phyloP scores from a whole-genome alignment of 1,140 invertebrate species.

The Sitophilus oryzae region DNA sequence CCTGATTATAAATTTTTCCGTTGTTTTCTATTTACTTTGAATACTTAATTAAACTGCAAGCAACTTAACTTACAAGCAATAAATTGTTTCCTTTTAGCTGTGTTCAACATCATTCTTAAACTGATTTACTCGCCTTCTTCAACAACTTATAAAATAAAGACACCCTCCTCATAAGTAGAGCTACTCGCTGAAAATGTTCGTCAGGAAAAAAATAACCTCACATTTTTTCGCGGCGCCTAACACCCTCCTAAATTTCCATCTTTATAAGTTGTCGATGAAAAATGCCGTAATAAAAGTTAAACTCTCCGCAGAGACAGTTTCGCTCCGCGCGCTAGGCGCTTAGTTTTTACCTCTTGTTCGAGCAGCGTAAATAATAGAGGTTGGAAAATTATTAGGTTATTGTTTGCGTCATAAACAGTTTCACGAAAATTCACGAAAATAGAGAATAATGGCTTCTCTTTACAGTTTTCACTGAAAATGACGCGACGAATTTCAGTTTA shows the following conservation, averaged over 20 bases:
- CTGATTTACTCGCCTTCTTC: no score
- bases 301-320: background rate
- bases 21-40: no score
- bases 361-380: slow-evolving; percentile 1
- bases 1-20: no score
- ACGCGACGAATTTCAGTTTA: no score
- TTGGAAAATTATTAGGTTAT: slow-evolving; percentile 7
- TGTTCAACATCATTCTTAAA: no score
- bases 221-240: slow-evolving; percentile 1
- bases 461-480: no score
- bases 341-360: slow-evolving; percentile 2
- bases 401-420: background rate
- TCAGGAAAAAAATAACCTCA: background rate
- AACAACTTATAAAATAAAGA: background rate
- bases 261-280: slow-evolving; percentile 9
- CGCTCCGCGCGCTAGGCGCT: background rate
- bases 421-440: background rate
- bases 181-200: background rate
- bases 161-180: background rate
- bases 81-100: no score
- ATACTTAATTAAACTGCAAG: no score
- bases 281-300: slow-evolving; percentile 7
- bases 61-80: no score
- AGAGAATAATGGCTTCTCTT: background rate
- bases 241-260: slow-evolving; percentile 1